These are phyloP conservation scores for Eupithecia abbreviata DNA, from an alignment of 2,888 invertebrate genomes.

Conservation along the genomic window DNA sequence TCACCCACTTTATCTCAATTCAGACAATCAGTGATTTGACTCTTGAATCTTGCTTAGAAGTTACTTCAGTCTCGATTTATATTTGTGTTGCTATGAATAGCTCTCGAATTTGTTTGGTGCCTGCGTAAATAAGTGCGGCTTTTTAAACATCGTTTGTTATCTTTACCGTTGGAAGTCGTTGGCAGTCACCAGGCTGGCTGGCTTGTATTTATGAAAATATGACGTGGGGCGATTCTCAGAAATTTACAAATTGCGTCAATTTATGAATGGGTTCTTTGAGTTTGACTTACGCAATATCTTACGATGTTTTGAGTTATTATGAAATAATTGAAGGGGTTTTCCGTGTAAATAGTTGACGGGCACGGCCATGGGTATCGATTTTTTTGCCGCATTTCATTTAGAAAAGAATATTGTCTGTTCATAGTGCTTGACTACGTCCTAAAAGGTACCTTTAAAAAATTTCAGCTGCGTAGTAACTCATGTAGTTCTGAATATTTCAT, in stretches of 20 bases:
- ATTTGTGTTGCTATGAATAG: conserved; percentile 33
- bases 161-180: conserved; percentile 41
- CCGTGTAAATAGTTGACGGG: neutral
- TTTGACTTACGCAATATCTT: conserved; percentile 28
- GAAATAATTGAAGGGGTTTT: neutral
- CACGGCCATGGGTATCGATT: neutral
- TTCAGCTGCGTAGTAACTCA: too few relatives aligned
- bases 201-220: conserved; percentile 41
- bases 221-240: conserved; percentile 30
- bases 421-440: too few relatives aligned
- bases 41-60: neutral
- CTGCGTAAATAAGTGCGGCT: conserved; percentile 40
- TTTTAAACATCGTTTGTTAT: conserved; percentile 63
- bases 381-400: neutral
- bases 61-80: neutral
- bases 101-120: conserved; percentile 50
- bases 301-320: conserved; percentile 12
- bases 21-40: neutral
- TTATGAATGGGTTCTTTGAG: conserved; percentile 27
- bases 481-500: too few relatives aligned
- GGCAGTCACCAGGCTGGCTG: conserved; percentile 51
- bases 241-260: conserved; percentile 16
- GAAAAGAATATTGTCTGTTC: too few relatives aligned
- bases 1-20: neutral
- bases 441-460: too few relatives aligned